Conservation (phyloP, 1,140 invertebrate species). For the Choristoneura fumiferana region DNA sequence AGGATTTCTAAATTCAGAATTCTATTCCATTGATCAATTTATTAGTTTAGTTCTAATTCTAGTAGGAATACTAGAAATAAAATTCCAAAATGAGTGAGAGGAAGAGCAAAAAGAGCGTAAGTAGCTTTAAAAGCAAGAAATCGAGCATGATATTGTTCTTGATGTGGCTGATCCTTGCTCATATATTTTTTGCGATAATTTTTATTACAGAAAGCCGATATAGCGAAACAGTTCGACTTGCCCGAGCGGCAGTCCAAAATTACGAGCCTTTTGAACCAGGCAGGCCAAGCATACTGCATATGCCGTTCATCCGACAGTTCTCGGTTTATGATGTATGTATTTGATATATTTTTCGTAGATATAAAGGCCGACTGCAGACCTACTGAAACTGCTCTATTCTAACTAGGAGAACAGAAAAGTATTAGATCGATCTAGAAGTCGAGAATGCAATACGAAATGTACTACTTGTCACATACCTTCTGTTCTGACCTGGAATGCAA, state of each 20-base stretch:
- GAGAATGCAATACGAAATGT: too few species aligned
- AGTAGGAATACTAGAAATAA: too few species aligned
- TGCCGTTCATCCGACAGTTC: slow-evolving; percentile 95
- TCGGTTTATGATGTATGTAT: slow-evolving; percentile 94
- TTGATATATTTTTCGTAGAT: too few species aligned
- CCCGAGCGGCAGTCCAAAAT: slow-evolving; percentile 95
- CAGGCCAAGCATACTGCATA: slow-evolving; percentile 95
- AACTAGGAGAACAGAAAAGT: too few species aligned
- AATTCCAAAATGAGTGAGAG: slow-evolving; percentile 54
- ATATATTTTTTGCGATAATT: slow-evolving; percentile 19
- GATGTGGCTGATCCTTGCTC: slow-evolving; percentile 14
- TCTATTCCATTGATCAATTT: too few species aligned
- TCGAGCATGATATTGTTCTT: not conserved
- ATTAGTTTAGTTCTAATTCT: too few species aligned
- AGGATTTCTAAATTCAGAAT: too few species aligned
- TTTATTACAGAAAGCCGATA: slow-evolving; percentile 88
- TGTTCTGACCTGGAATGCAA: too few species aligned
- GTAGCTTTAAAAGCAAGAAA: slow-evolving; percentile 24
- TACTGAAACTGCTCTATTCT: too few species aligned
- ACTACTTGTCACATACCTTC: too few species aligned
- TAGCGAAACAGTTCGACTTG: slow-evolving; percentile 92
- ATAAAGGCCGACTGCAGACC: too few species aligned
- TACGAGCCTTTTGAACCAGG: slow-evolving; percentile 91
- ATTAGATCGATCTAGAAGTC: too few species aligned
- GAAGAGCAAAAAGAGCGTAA: slow-evolving; percentile 66